Base-by-base conservation (phyloP, 2,888 invertebrate genomes). In the Adela reaumurella region DNA sequence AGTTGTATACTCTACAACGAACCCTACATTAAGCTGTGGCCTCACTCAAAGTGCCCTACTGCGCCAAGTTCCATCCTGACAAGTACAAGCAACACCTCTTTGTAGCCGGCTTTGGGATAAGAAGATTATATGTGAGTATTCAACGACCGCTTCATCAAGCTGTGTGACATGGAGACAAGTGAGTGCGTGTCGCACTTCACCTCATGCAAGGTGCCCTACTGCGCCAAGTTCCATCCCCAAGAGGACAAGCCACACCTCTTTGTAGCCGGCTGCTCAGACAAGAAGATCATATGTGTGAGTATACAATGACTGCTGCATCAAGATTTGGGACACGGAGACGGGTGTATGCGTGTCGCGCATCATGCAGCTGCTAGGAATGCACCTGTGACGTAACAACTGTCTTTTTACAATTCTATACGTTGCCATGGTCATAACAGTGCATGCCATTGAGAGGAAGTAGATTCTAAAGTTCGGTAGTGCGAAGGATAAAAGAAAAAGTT, bases 151-250 rank as follows among this genome's bases (percentile, higher is more conserved):
- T 97, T 93, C 64, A 94, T 98, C 50, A 99, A 99, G 74, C 77
- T 99, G 43, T 99, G 99, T 99, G 98, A 99, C 70, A 98, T 98
- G 0, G 99, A 99, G 80, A 94, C 93, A 0, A 98, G 98, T 45
- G 85, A 85, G 56, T 93, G 92, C 52, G 68, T 92, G 24, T 86
- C 87, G 0, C 81, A 95, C 43, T 99, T 97, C 74, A 94, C 96
- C 17, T 97, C 94, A 46, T 85, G 95, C 49, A 99, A 99, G 73
- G 94, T 98, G 61, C 94, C 99, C 0, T 99, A 97, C 73, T 99
- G 98, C 68, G 91, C 94, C 44, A 97, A 97, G 79, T 99, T 97
- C 68, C 90, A 99, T 73, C 99, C 99, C 0, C 98, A 99, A 62
- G 88, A 88, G 46, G 96, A 95, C 62, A 98, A 98, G 60, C 98